Evolutionary conservation across 2,888 invertebrate genomes (phyloP), one percentile per base, ranked within the genome.

Genomic region (Pasiphila rectangulata): DNA sequence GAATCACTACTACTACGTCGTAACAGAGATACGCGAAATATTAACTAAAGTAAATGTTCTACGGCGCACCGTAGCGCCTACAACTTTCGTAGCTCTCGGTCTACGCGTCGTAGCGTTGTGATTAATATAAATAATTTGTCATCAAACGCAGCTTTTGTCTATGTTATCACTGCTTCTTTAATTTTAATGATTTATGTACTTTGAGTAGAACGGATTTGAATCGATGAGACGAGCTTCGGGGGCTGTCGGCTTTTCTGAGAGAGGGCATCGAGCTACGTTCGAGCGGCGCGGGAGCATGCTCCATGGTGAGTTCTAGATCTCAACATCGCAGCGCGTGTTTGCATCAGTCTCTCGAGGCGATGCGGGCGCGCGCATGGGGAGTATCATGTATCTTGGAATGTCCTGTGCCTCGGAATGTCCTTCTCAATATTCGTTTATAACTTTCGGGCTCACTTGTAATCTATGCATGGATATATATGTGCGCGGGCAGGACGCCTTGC

Each of bases 381-480:
- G 84, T 81, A 86, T 88, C 89, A 87, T 89, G 89, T 89, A 89
- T 89, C 89, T 89, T 89, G 89, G 89, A 89, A 89, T 89, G 89
- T 89, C 89, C 85, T 88, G 89, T 89, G 89, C 89, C 89, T 89
- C 89, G 89, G 89, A 89, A 89, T 89, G 89, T 89, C 88, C 87
- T 87, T 88, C 88, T 88, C 83, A 80, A 81, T 75, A 80, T 75
- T 73, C 71, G 79, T 83, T 76, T 75, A n/a, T n/a, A 79, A 78
- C 79, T 74, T 74, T 73, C 78, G 75, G 78, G 82, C 80, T 81
- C 81, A 72, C 68, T n/a, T 79, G 78, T 83, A 68, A 76, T 78
- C 83, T 77, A 67, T 84, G 85, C 86, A 84, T 84, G 85, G 79
- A 83, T 79, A 76, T 79, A 72, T 70, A 72, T 77, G 72, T 72